Evolutionary conservation across 2,888 invertebrate genomes (phyloP).

Genomic region (Protophormia terraenovae): DNA sequence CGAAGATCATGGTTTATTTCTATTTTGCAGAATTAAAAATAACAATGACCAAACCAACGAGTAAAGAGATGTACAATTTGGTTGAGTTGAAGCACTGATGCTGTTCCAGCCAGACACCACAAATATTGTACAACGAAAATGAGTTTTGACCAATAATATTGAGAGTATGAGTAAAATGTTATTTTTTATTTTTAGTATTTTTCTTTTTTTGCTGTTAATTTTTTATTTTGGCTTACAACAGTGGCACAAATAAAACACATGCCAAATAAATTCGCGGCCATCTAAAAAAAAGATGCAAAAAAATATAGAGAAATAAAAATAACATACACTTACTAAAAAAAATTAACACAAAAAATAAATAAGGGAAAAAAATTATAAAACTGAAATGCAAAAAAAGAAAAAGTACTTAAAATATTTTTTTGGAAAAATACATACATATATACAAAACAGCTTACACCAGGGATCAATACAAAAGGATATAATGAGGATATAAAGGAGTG

Average conservation of each 20-base stretch:
- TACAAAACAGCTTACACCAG: neutral
- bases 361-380: slow-evolving; percentile 17
- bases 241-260: slow-evolving; percentile 68
- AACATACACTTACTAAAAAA: slow-evolving; percentile 32
- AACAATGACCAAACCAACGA: slow-evolving; percentile 33
- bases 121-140: slow-evolving; percentile 43
- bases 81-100: slow-evolving; percentile 33
- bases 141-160: slow-evolving; percentile 60
- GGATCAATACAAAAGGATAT: slow-evolving; percentile 52
- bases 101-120: slow-evolving; percentile 42
- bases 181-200: slow-evolving; percentile 15
- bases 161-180: slow-evolving; percentile 48
- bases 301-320: slow-evolving; percentile 36
- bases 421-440: neutral
- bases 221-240: slow-evolving; percentile 44
- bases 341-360: no score
- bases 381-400: neutral
- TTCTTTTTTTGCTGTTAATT: neutral
- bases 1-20: slow-evolving; percentile 65
- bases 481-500: neutral
- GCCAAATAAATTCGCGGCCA: slow-evolving; percentile 68
- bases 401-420: slow-evolving; percentile 15
- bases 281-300: slow-evolving; percentile 64
- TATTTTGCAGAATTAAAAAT: slow-evolving; percentile 62
- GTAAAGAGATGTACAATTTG: slow-evolving; percentile 15